These are phyloP conservation scores for Eupeodes latifasciatus DNA, from an alignment of 2,888 invertebrate species.

Conservation along the genomic window DNA sequence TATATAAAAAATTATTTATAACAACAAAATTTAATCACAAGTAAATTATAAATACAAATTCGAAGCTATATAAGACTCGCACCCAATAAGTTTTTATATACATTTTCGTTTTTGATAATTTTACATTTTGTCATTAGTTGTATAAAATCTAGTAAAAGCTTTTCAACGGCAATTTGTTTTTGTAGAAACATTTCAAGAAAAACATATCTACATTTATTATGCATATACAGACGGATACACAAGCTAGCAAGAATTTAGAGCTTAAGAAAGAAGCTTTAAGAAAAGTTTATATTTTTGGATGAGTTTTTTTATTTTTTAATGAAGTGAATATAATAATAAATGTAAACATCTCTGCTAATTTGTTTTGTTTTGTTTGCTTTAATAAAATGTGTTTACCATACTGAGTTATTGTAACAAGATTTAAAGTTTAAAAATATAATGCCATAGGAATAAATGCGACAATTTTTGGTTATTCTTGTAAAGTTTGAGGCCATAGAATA, in stretches of 20 bases:
- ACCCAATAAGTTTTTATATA: neutral
- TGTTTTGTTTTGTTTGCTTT: constrained; percentile 19
- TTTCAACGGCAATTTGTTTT: neutral
- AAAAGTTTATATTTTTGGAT: neutral
- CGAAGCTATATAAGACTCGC: neutral
- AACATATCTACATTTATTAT: neutral
- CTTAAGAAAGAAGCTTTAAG: constrained; percentile 37
- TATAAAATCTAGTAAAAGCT: neutral
- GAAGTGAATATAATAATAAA: constrained; percentile 16
- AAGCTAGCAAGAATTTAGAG: neutral
- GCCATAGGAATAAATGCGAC: too few relatives aligned
- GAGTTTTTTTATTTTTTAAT: constrained; percentile 11
- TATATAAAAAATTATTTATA: neutral
- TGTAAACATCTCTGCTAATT: neutral
- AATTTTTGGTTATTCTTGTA: too few relatives aligned
- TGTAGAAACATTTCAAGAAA: neutral
- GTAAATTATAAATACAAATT: neutral
- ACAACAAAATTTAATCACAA: neutral
- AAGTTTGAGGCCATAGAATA: too few relatives aligned
- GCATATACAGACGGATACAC: neutral
- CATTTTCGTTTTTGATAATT: neutral
- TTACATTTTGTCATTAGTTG: neutral
- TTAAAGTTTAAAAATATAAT: too few relatives aligned
- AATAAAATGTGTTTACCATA: too few relatives aligned
- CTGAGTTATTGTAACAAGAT: too few relatives aligned